Base-by-base conservation (phyloP, 2,113 vertebrate genomes). In the Chiloscyllium plagiosum region DNA sequence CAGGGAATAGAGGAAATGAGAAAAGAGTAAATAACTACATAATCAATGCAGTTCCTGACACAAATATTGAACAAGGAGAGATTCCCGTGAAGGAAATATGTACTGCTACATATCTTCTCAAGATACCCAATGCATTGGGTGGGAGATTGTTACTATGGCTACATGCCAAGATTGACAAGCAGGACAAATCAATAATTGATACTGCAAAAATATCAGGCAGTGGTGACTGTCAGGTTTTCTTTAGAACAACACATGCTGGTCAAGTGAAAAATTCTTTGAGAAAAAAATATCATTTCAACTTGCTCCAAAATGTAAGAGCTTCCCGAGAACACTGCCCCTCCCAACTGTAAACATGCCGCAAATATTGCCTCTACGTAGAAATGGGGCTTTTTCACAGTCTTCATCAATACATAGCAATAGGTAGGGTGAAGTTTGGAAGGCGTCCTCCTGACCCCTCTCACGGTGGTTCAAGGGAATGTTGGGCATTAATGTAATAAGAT, bases 71-170 rank as follows among this genome's bases (percentile, higher is more conserved):
- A 68, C n/a, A 66, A 93, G 61, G 42, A 66, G 7, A 10, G 13
- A 10, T 20, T 95, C 37, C n/a, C 50, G 37, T 15, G 37, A 95
- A 68, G 4, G 42, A 29, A 69, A 95, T 72, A 47, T 50, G 42
- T 47, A 22, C 24, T 50, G 68, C 22, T 68, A 50, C 93, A 37
- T 29, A 66, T 61, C 56, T 37, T 24, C 37, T 95, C 66, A 42
- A 70, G 37, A 95, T 95, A 29, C 37, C 66, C 93, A 95, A 22
- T 42, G 92, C 66, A 69, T 47, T 95, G 93, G 37, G 29, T 26
- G 37, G 68, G 93, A 72, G 66, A 95, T 68, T 37, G 66, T 94
- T 70, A 42, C 66, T 37, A 94, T 70, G 93, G 93, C 68, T 24
- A 70, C 93, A 19, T 94, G 37, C 93, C 93, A 94, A 50, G 6